A percentile compares a stretch with the other conserved stretches of the same genome.
Conservation (phyloP, 2,888 invertebrate genomes). For the Leptodirus hochenwartii region DNA sequence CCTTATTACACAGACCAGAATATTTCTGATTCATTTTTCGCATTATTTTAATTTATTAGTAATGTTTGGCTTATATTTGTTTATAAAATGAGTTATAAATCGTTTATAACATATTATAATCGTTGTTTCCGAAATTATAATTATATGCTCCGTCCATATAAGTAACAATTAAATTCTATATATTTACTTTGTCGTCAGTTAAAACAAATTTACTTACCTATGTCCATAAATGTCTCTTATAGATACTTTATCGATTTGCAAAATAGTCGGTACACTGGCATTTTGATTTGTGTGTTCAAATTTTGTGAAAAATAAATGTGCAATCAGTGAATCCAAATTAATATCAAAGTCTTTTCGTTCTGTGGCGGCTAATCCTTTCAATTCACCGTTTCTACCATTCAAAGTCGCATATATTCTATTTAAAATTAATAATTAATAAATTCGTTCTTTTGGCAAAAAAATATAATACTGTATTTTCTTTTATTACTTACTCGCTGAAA, state of each 20-base stretch:
- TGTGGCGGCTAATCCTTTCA: constrained; percentile 24
- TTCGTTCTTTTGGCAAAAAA: no score
- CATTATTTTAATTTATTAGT: no score
- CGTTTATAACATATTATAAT: no score
- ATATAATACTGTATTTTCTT: no score
- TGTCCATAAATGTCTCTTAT: constrained; percentile 25
- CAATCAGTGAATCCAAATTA: constrained; percentile 18
- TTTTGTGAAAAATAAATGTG: constrained; percentile 20
- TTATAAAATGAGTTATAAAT: no score
- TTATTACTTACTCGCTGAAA: constrained; percentile 30
- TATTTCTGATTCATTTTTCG: no score
- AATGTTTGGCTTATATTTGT: no score
- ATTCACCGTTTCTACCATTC: neutral
- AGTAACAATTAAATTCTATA: constrained; percentile 2
- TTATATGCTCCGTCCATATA: no score
- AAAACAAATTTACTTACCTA: constrained; percentile 17
- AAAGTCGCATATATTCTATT: neutral
- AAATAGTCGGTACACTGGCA: constrained; percentile 8
- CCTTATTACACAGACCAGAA: no score
- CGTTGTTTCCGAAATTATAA: no score
- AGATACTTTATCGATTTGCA: constrained; percentile 20
- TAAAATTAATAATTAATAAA: constrained; percentile 2
- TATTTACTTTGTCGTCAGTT: neutral
- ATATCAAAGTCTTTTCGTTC: constrained; percentile 20
- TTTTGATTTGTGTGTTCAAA: constrained; percentile 18